Percentiles rank a stretch among this genome's conserved stretches.
Evolutionary conservation across 2,113 vertebrate genomes (phyloP).

Genomic region (Dolichotis patagonum): DNA sequence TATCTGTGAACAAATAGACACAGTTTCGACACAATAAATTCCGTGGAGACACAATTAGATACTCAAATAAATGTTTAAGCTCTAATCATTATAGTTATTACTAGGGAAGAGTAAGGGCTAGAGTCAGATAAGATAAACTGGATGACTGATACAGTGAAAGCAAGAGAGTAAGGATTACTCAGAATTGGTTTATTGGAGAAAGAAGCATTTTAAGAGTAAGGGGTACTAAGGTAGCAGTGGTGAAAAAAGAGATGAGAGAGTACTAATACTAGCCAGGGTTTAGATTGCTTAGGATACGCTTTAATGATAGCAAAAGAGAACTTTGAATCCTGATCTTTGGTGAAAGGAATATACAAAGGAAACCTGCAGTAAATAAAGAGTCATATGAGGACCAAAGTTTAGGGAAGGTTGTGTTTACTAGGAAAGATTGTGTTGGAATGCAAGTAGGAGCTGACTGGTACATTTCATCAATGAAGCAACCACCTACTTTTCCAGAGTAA

Average conservation of each 20-base stretch:
- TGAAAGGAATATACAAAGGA: neutral
- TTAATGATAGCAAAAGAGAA: neutral
- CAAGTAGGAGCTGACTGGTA: neutral
- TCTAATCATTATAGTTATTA: neutral
- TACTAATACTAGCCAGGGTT: neutral
- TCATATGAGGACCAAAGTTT: neutral
- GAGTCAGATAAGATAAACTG: neutral
- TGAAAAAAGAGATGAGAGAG: neutral
- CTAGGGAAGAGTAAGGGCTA: neutral
- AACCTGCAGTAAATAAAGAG: neutral
- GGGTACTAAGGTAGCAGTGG: neutral
- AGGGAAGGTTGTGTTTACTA: neutral
- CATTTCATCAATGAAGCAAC: neutral
- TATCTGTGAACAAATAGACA: neutral
- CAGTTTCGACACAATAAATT: neutral
- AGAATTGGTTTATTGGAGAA: neutral
- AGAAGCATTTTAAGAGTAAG: neutral
- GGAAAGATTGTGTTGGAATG: neutral
- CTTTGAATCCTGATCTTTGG: neutral
- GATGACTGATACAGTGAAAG: neutral
- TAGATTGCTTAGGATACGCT: neutral
- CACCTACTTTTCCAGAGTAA: neutral
- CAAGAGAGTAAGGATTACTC: neutral
- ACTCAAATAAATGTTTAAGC: conserved; percentile 4
- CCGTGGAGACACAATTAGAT: neutral